Percentiles rank a stretch among this genome's conserved stretches.
These are phyloP conservation scores for Diplodus sargus DNA, from an alignment of 2,797 vertebrate genomes.

Conservation along the genomic window DNA sequence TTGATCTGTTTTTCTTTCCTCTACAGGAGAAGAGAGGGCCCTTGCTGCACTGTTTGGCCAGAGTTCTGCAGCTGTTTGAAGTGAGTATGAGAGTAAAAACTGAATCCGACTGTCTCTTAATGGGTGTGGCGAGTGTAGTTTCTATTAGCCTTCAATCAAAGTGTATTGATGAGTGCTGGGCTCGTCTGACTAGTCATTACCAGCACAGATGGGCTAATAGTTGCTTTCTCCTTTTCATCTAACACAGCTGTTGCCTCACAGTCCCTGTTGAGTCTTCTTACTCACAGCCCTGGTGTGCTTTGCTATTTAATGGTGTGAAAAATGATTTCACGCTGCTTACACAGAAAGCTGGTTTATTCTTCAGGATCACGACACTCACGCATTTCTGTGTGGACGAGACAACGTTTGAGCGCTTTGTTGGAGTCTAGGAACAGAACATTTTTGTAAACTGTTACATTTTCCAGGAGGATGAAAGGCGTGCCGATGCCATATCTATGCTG, in stretches of 20 bases:
- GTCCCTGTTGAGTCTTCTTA: background rate
- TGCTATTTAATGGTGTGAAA: slow-evolving; percentile 27
- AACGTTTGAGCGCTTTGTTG: background rate
- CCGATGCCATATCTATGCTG: slow-evolving; percentile 88
- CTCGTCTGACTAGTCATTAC: slow-evolving; percentile 20
- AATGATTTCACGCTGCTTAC: background rate
- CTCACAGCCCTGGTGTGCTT: slow-evolving; percentile 13
- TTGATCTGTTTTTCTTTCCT: slow-evolving; percentile 29
- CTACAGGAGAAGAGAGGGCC: slow-evolving; percentile 90
- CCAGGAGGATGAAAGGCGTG: slow-evolving; percentile 89
- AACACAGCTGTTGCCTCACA: slow-evolving; percentile 20
- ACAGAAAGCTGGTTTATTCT: background rate
- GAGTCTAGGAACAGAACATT: background rate
- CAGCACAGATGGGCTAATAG: slow-evolving; percentile 12
- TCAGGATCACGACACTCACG: background rate
- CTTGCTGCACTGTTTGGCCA: slow-evolving; percentile 92
- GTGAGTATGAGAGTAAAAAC: slow-evolving; percentile 83
- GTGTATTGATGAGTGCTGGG: background rate
- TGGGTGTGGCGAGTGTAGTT: slow-evolving; percentile 43
- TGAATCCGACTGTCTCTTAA: background rate
- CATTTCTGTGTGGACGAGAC: background rate
- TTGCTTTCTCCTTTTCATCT: slow-evolving; percentile 14
- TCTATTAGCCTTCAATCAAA: slow-evolving; percentile 26
- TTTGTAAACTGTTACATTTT: background rate
- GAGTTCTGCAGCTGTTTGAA: slow-evolving; percentile 94